Conservation (phyloP, 2,797 vertebrate species). For the Orientallactaga sibirica region DNA sequence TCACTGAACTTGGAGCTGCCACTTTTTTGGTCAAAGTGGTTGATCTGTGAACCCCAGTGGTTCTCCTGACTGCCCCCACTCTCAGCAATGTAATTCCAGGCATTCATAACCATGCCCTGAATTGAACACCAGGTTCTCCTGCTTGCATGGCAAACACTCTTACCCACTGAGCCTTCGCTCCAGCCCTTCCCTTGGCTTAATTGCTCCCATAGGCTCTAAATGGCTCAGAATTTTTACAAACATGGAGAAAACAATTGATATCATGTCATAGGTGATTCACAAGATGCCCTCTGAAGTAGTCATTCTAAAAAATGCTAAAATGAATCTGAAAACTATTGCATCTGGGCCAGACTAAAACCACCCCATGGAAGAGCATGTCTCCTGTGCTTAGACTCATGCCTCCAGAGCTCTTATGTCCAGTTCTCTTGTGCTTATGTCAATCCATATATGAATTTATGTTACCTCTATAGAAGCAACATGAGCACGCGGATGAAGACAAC, state of each 20-base stretch:
- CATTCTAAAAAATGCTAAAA: constrained; percentile 32
- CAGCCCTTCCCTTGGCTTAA: not conserved
- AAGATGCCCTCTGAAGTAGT: not conserved
- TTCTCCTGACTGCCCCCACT: no score
- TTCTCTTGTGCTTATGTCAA: constrained; percentile 3
- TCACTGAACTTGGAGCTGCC: no score
- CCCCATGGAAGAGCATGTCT: not conserved
- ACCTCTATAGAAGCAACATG: not conserved
- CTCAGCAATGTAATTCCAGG: no score
- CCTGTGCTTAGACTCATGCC: not conserved
- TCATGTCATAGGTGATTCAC: not conserved
- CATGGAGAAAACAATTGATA: not conserved
- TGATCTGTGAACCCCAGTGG: no score
- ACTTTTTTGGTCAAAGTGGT: no score
- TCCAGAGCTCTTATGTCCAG: not conserved
- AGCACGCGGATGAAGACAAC: not conserved
- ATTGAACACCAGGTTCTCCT: no score
- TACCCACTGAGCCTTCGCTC: no score
- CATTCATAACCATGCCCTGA: no score
- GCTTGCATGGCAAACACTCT: no score
- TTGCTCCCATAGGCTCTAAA: not conserved
- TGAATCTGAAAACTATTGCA: not conserved
- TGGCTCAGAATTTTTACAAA: not conserved
- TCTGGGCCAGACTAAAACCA: not conserved
- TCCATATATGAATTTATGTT: not conserved